phyloP scores from a whole-genome alignment of 2,113 vertebrate genomes.

The Tauraco erythrolophus region DNA sequence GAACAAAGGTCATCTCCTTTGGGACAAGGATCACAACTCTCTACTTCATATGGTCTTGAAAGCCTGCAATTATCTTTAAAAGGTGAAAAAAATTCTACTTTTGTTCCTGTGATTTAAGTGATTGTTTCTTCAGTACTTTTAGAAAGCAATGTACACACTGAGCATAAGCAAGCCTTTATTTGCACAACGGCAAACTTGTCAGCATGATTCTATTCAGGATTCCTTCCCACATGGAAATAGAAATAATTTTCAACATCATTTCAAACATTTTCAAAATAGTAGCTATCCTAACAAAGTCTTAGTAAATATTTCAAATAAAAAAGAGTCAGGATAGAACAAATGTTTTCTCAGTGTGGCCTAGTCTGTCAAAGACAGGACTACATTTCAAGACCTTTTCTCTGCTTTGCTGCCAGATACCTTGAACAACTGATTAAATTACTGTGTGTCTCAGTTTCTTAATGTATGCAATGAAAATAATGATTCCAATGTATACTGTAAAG shows the following conservation, averaged over 20 bases:
- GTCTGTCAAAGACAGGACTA: neutral
- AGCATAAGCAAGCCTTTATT: neutral
- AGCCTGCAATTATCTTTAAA: neutral
- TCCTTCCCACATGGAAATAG: neutral
- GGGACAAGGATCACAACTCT: neutral
- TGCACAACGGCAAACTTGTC: neutral
- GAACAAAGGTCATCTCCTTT: neutral
- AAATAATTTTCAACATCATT: neutral
- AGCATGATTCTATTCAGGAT: neutral
- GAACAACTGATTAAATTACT: neutral
- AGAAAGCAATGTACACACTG: neutral
- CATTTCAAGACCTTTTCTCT: neutral
- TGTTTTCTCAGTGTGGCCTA: neutral
- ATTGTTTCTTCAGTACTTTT: neutral
- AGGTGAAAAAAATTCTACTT: neutral
- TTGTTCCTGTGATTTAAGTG: neutral
- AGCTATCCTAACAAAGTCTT: neutral
- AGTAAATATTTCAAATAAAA: neutral
- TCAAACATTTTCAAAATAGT: neutral
- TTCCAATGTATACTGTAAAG: neutral
- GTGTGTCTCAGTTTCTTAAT: neutral
- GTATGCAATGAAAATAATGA: neutral
- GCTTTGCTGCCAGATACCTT: neutral
- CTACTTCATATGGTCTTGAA: neutral
- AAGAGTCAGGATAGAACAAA: neutral